A percentile compares a stretch with the other conserved stretches of the same genome.
Evolutionary conservation across 2,797 vertebrate species (phyloP).

Genomic region (Anguilla megastoma): DNA sequence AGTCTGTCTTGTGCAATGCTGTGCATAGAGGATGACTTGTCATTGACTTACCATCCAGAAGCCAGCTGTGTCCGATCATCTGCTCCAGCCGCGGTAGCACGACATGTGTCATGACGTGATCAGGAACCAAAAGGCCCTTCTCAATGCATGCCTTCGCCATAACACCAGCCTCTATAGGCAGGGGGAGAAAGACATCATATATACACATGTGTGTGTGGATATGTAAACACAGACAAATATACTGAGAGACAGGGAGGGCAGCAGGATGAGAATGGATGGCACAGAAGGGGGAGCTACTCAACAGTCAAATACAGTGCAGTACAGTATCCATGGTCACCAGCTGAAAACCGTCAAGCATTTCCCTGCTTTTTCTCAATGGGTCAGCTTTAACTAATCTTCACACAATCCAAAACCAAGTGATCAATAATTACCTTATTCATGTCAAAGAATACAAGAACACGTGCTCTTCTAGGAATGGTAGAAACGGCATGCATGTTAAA

Average conservation of each 20-base stretch:
- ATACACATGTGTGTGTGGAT: not conserved
- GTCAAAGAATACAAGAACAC: not conserved
- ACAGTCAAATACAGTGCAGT: not conserved
- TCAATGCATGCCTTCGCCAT: constrained; percentile 85
- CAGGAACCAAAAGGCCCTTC: constrained; percentile 84
- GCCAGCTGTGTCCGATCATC: constrained; percentile 80
- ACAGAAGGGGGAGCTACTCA: not conserved
- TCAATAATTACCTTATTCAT: constrained; percentile 17
- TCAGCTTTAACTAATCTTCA: not conserved
- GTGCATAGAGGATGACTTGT: not conserved
- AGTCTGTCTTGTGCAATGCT: not conserved
- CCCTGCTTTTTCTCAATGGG: not conserved
- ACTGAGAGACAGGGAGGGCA: not conserved
- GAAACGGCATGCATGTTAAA: not conserved
- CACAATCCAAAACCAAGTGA: not conserved
- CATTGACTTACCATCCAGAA: constrained; percentile 82
- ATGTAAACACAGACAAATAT: not conserved
- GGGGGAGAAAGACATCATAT: not conserved
- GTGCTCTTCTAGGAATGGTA: not conserved
- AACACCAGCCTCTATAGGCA: constrained; percentile 74
- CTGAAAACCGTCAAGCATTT: not conserved
- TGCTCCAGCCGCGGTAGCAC: constrained; percentile 84
- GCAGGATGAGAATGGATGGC: not conserved
- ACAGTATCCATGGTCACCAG: not conserved
- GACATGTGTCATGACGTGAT: constrained; percentile 85